phyloP scores from a whole-genome alignment of 2,797 vertebrate genomes.

The Chanos chanos region DNA sequence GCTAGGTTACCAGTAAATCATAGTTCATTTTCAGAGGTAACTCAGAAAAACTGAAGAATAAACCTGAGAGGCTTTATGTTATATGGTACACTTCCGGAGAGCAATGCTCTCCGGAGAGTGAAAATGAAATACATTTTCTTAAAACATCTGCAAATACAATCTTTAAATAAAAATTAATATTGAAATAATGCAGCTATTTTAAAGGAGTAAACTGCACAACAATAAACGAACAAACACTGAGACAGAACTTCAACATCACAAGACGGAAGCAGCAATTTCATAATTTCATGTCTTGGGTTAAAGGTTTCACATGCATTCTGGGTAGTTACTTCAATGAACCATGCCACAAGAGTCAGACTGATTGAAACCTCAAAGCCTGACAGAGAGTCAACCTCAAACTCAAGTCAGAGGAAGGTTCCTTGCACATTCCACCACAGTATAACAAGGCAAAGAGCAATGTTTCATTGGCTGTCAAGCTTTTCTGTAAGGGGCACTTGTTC shows the following conservation, averaged over 20 bases:
- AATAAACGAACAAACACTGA: neutral
- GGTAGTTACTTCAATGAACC: constrained; percentile 4
- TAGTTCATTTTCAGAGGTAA: too few species aligned
- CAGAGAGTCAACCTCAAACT: neutral
- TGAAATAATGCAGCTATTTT: neutral
- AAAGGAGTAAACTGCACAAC: too few species aligned
- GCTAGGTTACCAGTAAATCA: too few species aligned
- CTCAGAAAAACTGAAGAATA: neutral
- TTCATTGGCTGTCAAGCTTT: constrained; percentile 11
- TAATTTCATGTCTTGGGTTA: constrained; percentile 2
- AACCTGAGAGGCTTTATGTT: constrained; percentile 17
- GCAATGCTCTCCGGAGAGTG: neutral
- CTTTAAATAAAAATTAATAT: constrained; percentile 1
- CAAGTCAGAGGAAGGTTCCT: neutral
- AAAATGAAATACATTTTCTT: neutral
- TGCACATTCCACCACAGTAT: neutral
- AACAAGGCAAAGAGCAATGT: neutral
- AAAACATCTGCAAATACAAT: neutral
- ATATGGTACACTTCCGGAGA: neutral
- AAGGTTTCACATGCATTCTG: constrained; percentile 31
- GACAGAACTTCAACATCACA: constrained; percentile 13
- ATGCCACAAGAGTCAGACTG: constrained; percentile 15
- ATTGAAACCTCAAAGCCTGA: constrained; percentile 1
- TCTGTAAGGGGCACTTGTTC: constrained; percentile 23
- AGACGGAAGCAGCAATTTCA: constrained; percentile 31